Conservation (phyloP, 2,797 vertebrate species). For the Acestrorhynchus altus region DNA sequence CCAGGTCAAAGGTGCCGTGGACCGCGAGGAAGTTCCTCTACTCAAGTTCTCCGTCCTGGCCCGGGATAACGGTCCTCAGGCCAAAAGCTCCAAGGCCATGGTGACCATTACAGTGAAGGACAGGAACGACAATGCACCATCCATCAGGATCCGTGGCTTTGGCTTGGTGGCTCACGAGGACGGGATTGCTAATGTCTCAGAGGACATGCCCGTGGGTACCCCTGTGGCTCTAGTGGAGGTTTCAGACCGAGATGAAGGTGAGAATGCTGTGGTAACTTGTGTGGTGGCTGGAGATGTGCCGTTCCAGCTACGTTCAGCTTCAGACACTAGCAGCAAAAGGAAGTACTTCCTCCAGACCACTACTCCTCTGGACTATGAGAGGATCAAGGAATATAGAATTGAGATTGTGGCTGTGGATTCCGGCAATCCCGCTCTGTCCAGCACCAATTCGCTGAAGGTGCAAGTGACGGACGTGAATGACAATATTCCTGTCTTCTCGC, state of each 20-base stretch:
- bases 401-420: conserved; percentile 97
- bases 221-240: conserved; percentile 95
- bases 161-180: conserved; percentile 92
- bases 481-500: conserved; percentile 90
- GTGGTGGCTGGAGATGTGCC: conserved; percentile 95
- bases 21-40: conserved; percentile 89
- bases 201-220: conserved; percentile 93
- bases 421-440: conserved; percentile 95
- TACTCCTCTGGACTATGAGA: conserved; percentile 90
- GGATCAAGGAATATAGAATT: conserved; percentile 90
- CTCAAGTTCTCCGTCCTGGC: conserved; percentile 92
- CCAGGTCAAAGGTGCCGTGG: conserved; percentile 90
- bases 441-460: conserved; percentile 94
- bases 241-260: conserved; percentile 93
- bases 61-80: conserved; percentile 90
- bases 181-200: conserved; percentile 94
- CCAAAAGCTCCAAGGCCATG: conserved; percentile 88
- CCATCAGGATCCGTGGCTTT: conserved; percentile 95
- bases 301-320: conserved; percentile 92
- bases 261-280: conserved; percentile 94
- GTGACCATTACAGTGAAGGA: conserved; percentile 90
- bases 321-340: conserved; percentile 91
- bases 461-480: conserved; percentile 96
- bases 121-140: conserved; percentile 92
- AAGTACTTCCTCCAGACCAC: conserved; percentile 98